Percentiles rank a stretch among this genome's conserved stretches.
phyloP scores from a whole-genome alignment of 2,797 vertebrate genomes.

The Paedocypris micromegethes region DNA sequence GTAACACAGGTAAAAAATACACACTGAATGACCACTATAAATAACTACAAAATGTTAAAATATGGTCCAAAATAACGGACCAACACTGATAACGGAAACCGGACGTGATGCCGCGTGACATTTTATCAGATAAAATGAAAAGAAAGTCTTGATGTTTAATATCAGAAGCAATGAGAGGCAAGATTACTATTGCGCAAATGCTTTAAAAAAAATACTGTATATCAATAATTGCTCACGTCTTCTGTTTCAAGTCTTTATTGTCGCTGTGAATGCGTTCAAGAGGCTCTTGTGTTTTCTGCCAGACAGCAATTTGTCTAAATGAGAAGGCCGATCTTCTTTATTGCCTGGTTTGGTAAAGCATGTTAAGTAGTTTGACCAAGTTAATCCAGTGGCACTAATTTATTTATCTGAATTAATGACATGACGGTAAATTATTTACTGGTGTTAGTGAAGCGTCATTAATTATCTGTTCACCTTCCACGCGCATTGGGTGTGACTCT shows the following conservation, averaged over 20 bases:
- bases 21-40: too few relatives aligned
- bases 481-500: conserved; percentile 12
- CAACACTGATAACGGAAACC: too few relatives aligned
- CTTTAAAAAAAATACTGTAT: too few relatives aligned
- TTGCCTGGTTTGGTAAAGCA: conserved; percentile 26
- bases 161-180: too few relatives aligned
- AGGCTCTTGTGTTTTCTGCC: neutral
- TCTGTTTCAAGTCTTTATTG: neutral
- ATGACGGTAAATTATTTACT: conserved; percentile 41
- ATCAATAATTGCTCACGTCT: too few relatives aligned
- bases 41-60: too few relatives aligned
- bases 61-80: too few relatives aligned
- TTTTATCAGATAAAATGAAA: too few relatives aligned
- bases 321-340: conserved; percentile 27
- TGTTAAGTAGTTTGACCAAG: conserved; percentile 44
- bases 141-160: too few relatives aligned
- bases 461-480: conserved; percentile 40
- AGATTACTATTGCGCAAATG: too few relatives aligned
- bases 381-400: conserved; percentile 39
- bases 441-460: conserved; percentile 47
- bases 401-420: conserved; percentile 36
- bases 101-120: too few relatives aligned
- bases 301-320: conserved; percentile 29
- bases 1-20: too few relatives aligned
- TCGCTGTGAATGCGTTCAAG: neutral